Evolutionary conservation across 2,888 invertebrate genomes (phyloP), one percentile per base, ranked within the genome.

Genomic region (Biston betularia): DNA sequence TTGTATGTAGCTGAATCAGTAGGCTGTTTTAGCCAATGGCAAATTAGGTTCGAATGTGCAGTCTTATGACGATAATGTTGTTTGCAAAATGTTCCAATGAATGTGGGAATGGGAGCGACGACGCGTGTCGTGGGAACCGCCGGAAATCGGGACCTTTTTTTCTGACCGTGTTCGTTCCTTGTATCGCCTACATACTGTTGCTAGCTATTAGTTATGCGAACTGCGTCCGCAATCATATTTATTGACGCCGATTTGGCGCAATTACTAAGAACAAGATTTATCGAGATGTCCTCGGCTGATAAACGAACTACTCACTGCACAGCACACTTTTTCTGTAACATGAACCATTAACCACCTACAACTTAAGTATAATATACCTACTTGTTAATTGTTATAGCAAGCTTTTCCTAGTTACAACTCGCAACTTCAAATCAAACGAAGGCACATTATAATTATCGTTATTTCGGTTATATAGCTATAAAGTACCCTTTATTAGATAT

Each of bases 71-170:
- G 83, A 79, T 82, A 88, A 86, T 87, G 82, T 81, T 82, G 84
- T 82, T 82, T 83, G 80, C 84, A 85, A 82, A 83, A 85, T 77
- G 75, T 73, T 80, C 77, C 78, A 84, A 82, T 81, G 82, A 82
- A 82, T 88, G 89, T 92, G 92, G 84, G 92, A 92, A 92, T 80
- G 82, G 80, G 92, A 84, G 83, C 91, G 87, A 75, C 76, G 79
- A 72, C 24, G 24, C 24, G 76, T 80, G 76, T 69, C 88, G 92
- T 92, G 92, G 79, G 91, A 92, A 91, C 82, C 76, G 79, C 82
- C 83, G 82, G 88, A 87, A 86, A 87, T 84, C 80, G 68, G 81
- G 80, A 82, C 76, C 80, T n/a, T 89, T 91, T 90, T 92, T 86
- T 75, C 75, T 68, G 59, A 57, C 70, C 67, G 65, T 75, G 64